Evolutionary conservation across 2,888 invertebrate genomes (phyloP).

Genomic region (Teleiodes luculella): DNA sequence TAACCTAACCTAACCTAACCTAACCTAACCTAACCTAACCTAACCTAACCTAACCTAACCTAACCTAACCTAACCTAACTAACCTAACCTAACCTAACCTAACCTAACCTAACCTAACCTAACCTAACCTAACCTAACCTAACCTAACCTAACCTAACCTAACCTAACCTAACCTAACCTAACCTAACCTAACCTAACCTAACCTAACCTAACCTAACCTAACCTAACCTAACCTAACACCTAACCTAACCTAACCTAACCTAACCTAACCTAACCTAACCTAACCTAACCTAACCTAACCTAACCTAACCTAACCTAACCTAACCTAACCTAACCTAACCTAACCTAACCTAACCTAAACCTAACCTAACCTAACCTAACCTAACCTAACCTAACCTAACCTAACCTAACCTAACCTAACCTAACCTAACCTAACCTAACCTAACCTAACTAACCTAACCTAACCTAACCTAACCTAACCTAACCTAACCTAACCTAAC

Average conservation of each 20-base stretch:
- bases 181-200: conserved; percentile 16
- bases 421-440: conserved; percentile 25
- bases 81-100: conserved; percentile 22
- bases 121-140: conserved; percentile 19
- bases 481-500: conserved; percentile 26
- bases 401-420: conserved; percentile 25
- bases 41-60: conserved; percentile 28
- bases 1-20: conserved; percentile 20
- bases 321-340: conserved; percentile 28
- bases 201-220: conserved; percentile 22
- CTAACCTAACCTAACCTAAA: conserved; percentile 26
- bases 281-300: conserved; percentile 25
- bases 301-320: conserved; percentile 26
- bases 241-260: conserved; percentile 25
- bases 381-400: conserved; percentile 27
- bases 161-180: conserved; percentile 18
- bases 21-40: conserved; percentile 25
- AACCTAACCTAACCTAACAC: conserved; percentile 25
- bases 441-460: conserved; percentile 26
- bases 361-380: conserved; percentile 26
- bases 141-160: conserved; percentile 20
- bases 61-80: conserved; percentile 24
- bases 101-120: conserved; percentile 23
- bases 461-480: conserved; percentile 26
- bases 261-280: conserved; percentile 24